Percentiles rank a stretch among this genome's conserved stretches.
These are phyloP conservation scores for Tragelaphus scriptus DNA, from an alignment of 2,113 vertebrate species.

Conservation along the genomic window DNA sequence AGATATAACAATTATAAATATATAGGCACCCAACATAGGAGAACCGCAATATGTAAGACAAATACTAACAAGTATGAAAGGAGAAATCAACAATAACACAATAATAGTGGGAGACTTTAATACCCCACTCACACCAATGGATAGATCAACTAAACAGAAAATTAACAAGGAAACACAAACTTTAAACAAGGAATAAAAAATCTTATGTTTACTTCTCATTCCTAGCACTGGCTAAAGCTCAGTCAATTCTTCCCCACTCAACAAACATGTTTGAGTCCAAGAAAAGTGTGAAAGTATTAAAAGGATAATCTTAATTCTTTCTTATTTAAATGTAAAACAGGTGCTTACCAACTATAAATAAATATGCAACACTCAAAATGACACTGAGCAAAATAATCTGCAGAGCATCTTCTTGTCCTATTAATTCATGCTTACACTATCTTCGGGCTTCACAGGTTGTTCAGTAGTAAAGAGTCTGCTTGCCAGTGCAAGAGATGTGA, in stretches of 20 bases:
- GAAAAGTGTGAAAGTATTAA: neutral
- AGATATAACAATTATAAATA: no score
- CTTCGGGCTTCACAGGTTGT: neutral
- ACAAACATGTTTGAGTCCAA: neutral
- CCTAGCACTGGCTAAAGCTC: neutral
- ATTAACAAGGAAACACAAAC: no score
- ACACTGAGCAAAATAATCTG: neutral
- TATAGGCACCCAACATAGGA: no score
- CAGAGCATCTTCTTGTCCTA: neutral
- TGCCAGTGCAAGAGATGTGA: neutral
- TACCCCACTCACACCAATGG: no score
- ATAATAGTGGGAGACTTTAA: no score
- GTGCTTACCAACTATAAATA: neutral
- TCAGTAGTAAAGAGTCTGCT: neutral
- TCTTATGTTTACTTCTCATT: neutral
- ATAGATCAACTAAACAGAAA: no score
- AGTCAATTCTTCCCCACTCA: neutral
- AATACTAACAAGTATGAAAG: no score
- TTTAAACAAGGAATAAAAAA: neutral
- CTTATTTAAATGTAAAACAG: neutral
- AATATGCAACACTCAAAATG: neutral
- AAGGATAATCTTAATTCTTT: neutral
- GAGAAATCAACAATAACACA: no score
- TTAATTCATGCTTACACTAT: neutral
- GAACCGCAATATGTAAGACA: no score